phyloP scores from a whole-genome alignment of 2,888 invertebrate species.

The Malachius bipustulatus region DNA sequence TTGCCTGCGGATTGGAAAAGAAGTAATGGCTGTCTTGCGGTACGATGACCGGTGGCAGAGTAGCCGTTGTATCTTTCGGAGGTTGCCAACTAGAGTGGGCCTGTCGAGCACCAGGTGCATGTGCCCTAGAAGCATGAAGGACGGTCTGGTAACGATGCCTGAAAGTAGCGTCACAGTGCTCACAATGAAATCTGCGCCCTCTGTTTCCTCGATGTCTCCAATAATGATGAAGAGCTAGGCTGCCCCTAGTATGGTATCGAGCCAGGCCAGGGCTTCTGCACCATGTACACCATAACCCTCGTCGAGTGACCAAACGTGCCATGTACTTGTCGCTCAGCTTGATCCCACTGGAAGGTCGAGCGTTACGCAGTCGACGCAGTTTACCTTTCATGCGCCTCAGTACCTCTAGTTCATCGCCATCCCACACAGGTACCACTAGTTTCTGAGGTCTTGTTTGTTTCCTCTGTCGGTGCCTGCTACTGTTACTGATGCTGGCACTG shows the following conservation, averaged over 20 bases:
- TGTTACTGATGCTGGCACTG: constrained; percentile 25
- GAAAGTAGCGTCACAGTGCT: constrained; percentile 38
- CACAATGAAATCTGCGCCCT: constrained; percentile 35
- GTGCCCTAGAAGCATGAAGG: constrained; percentile 37
- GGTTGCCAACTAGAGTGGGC: constrained; percentile 29
- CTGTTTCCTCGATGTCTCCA: constrained; percentile 38
- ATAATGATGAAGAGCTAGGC: constrained; percentile 38
- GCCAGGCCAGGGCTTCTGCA: constrained; percentile 33
- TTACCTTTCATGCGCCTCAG: constrained; percentile 29
- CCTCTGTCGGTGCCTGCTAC: constrained; percentile 28
- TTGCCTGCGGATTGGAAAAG: constrained; percentile 28
- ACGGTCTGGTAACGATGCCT: constrained; percentile 40
- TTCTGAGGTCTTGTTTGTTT: constrained; percentile 43
- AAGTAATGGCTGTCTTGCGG: constrained; percentile 29
- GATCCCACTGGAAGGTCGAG: constrained; percentile 21
- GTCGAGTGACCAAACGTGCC: constrained; percentile 31
- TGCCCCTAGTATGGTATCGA: constrained; percentile 38
- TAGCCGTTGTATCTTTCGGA: constrained; percentile 29
- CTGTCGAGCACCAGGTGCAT: no score
- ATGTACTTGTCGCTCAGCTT: constrained; percentile 34
- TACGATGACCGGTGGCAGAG: constrained; percentile 27
- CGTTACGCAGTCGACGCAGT: constrained; percentile 26
- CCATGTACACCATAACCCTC: constrained; percentile 31
- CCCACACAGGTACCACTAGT: constrained; percentile 34
- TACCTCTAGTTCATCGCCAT: constrained; percentile 29